phyloP scores from a whole-genome alignment of 2,797 vertebrate species.

The Eospalax fontanierii region DNA sequence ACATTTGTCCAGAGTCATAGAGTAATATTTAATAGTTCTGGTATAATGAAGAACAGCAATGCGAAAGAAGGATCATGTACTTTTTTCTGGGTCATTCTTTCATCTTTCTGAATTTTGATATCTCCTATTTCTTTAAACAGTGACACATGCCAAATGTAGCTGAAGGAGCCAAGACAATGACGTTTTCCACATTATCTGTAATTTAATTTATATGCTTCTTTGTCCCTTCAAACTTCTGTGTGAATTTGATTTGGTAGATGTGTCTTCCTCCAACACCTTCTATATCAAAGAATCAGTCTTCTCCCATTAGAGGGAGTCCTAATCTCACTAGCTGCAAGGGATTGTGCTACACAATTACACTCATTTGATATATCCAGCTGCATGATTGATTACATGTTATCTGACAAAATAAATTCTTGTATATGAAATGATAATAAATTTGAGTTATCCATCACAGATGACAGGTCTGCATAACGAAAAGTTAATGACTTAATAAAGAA shows the following conservation, averaged over 20 bases:
- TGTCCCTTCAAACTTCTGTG: not conserved
- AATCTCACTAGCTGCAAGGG: not conserved
- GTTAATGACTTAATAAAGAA: not conserved
- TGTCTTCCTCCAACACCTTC: not conserved
- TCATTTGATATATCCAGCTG: not conserved
- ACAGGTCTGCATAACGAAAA: not conserved
- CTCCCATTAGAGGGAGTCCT: not conserved
- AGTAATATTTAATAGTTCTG: not conserved
- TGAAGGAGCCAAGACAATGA: not conserved
- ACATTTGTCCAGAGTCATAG: not conserved
- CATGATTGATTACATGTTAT: not conserved
- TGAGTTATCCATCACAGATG: not conserved
- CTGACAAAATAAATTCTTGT: not conserved
- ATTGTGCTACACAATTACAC: not conserved
- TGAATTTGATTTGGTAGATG: not conserved
- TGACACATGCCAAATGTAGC: not conserved
- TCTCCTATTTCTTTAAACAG: not conserved
- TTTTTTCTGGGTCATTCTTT: not conserved
- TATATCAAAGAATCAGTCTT: not conserved
- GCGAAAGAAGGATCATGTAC: not conserved
- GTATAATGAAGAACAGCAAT: not conserved
- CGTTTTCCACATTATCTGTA: not conserved
- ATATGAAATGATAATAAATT: not conserved
- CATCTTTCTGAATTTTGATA: not conserved
- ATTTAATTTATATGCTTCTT: not conserved